phyloP scores from a whole-genome alignment of 2,888 invertebrate genomes.

The Watsonalla binaria region DNA sequence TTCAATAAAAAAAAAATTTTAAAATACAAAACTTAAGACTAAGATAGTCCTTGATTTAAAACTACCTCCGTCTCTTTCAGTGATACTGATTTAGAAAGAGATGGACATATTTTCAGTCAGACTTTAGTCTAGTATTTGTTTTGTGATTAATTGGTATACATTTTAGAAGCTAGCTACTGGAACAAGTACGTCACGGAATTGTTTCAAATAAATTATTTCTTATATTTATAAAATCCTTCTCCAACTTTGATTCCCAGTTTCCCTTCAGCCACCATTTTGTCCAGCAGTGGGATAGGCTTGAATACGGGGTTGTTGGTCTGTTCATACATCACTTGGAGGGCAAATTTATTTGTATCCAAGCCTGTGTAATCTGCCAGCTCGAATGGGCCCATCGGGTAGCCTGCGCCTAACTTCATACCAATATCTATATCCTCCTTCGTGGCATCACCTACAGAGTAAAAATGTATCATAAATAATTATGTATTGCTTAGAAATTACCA shows the following conservation, averaged over 20 bases:
- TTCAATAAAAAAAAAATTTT: too few species aligned
- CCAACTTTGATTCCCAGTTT: slow-evolving; percentile 89
- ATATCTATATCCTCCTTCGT: slow-evolving; percentile 88
- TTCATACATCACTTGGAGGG: slow-evolving; percentile 88
- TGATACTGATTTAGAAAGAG: too few species aligned
- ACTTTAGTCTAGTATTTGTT: too few species aligned
- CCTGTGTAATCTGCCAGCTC: slow-evolving; percentile 93
- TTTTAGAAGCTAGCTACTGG: too few species aligned
- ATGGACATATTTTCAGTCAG: too few species aligned
- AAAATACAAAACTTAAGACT: too few species aligned
- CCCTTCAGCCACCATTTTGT: slow-evolving; percentile 86
- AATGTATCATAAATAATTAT: too few species aligned
- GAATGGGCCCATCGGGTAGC: slow-evolving; percentile 94
- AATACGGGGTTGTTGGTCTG: slow-evolving; percentile 72
- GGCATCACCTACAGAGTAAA: slow-evolving; percentile 78
- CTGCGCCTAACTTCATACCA: slow-evolving; percentile 95
- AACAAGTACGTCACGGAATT: too few species aligned
- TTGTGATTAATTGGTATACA: too few species aligned
- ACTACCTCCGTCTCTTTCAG: too few species aligned
- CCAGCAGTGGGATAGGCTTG: slow-evolving; percentile 79
- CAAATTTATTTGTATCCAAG: slow-evolving; percentile 87
- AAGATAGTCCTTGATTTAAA: too few species aligned
- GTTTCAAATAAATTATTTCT: slow-evolving; percentile 34
- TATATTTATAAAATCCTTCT: slow-evolving; percentile 90
- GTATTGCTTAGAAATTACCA: too few species aligned